These are phyloP conservation scores for Nomada lathburiana DNA, from an alignment of 2,888 invertebrate genomes.

Conservation along the genomic window DNA sequence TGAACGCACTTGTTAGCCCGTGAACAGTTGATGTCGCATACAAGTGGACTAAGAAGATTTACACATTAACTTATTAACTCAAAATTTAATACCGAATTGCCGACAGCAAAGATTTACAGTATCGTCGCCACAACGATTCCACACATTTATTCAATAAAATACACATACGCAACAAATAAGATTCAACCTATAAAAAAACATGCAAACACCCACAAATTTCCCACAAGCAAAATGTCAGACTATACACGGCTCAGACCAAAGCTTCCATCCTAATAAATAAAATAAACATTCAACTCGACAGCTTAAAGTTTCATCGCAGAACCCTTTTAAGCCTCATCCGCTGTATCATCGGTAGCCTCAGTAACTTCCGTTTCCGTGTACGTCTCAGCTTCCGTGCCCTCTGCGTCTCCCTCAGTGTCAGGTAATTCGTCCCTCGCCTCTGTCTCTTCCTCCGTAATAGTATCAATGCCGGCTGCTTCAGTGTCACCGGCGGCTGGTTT, in stretches of 20 bases:
- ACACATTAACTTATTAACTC: neutral
- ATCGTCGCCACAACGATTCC: too few relatives aligned
- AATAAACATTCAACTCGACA: neutral
- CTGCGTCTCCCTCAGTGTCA: constrained; percentile 17
- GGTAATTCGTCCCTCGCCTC: constrained; percentile 15
- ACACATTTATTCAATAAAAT: neutral
- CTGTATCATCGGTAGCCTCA: constrained; percentile 23
- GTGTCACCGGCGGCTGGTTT: neutral
- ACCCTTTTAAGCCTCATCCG: neutral
- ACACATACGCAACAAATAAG: too few relatives aligned
- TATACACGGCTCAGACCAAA: neutral
- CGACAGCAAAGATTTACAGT: too few relatives aligned
- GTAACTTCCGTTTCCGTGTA: constrained; percentile 35
- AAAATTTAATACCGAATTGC: neutral
- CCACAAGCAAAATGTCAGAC: too few relatives aligned
- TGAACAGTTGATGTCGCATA: too few relatives aligned
- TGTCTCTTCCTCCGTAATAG: constrained; percentile 27
- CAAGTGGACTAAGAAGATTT: too few relatives aligned
- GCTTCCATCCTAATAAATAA: neutral
- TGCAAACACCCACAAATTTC: too few relatives aligned
- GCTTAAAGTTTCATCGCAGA: neutral
- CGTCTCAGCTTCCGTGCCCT: constrained; percentile 38
- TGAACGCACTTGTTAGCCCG: neutral
- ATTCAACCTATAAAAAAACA: too few relatives aligned
- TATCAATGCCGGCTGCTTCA: neutral